These are phyloP conservation scores for Parapristionchus giblindavisi DNA, from an alignment of 2,888 invertebrate genomes.

Conservation along the genomic window DNA sequence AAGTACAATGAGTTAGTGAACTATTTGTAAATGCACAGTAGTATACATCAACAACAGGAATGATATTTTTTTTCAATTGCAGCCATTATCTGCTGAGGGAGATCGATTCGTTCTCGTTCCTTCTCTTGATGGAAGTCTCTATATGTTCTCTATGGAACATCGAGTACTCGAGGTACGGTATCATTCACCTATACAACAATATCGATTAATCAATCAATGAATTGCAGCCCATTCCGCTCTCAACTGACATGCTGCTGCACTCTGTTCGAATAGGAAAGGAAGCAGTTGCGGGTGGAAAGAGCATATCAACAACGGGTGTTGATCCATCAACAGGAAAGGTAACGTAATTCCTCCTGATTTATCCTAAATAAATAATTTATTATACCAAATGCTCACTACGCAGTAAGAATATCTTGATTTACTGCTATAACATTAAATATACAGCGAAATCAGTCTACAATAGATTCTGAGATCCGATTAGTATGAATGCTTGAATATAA, in stretches of 20 bases:
- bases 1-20: too few relatives aligned
- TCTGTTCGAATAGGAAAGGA: conserved; percentile 79
- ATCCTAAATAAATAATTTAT: too few relatives aligned
- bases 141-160: conserved; percentile 74
- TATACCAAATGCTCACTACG: too few relatives aligned
- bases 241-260: conserved; percentile 84
- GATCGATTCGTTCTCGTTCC: conserved; percentile 81
- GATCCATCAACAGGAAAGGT: conserved; percentile 78
- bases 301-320: conserved; percentile 86
- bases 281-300: conserved; percentile 80
- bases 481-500: too few relatives aligned
- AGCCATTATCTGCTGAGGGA: conserved; percentile 43
- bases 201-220: background rate
- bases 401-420: too few relatives aligned
- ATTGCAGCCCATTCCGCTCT: conserved; percentile 86
- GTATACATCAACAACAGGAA: too few relatives aligned
- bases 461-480: too few relatives aligned
- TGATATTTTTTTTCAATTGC: conserved; percentile 26
- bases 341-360: too few relatives aligned
- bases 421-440: too few relatives aligned
- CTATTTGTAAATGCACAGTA: too few relatives aligned
- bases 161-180: conserved; percentile 6
- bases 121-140: conserved; percentile 88
- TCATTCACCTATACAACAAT: conserved; percentile 82
- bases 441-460: too few relatives aligned